These are phyloP conservation scores for Isichthys henryi DNA, from an alignment of 2,113 vertebrate genomes.

Conservation along the genomic window DNA sequence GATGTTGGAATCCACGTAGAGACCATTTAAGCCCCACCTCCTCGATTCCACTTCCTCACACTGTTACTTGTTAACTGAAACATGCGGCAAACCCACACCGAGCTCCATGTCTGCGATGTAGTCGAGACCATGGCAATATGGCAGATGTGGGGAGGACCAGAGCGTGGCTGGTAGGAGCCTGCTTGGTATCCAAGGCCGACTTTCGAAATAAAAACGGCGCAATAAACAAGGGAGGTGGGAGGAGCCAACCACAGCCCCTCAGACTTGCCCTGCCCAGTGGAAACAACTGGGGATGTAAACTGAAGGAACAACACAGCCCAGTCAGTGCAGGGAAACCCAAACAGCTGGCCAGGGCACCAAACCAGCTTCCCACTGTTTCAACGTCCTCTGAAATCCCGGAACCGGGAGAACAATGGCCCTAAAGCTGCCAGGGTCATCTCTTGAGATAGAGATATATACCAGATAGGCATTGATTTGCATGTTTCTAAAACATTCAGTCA, in stretches of 20 bases:
- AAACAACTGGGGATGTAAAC: slow-evolving; percentile 37
- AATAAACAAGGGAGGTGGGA: background rate
- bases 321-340: background rate
- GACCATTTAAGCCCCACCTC: background rate
- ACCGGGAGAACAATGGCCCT: background rate
- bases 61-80: background rate
- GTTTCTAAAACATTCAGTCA: background rate
- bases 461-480: no score
- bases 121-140: background rate
- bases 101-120: background rate
- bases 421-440: background rate
- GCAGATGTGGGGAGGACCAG: background rate
- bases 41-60: background rate
- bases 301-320: slow-evolving; percentile 41
- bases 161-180: background rate
- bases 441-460: background rate
- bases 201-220: background rate
- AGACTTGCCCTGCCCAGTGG: slow-evolving; percentile 38
- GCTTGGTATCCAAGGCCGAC: background rate
- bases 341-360: background rate
- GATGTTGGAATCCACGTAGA: background rate
- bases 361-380: background rate
- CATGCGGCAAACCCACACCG: background rate
- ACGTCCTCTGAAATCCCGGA: background rate
- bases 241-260: background rate